Conservation (phyloP, 1,140 invertebrate genomes). For the Ceratina australensis region DNA sequence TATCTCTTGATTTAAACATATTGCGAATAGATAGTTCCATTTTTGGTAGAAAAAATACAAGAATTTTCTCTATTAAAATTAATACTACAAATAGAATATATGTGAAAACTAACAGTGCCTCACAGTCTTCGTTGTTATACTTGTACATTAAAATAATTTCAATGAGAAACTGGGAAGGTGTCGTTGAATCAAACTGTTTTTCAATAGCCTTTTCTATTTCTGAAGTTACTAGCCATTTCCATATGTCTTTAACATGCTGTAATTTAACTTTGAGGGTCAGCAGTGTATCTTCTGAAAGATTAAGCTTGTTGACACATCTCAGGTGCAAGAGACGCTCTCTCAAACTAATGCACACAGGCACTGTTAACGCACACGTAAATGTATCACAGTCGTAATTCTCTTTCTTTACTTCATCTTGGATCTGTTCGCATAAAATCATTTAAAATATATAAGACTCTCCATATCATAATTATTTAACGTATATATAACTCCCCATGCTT, state of each 20-base stretch:
- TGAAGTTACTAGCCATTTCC: constrained; percentile 82
- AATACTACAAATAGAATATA: background rate
- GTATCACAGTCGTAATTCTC: constrained; percentile 76
- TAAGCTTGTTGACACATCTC: constrained; percentile 68
- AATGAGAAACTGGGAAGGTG: constrained; percentile 80
- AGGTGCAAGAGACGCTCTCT: constrained; percentile 78
- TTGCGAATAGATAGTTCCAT: too few relatives aligned
- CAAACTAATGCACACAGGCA: constrained; percentile 77
- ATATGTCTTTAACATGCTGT: constrained; percentile 83
- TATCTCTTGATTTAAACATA: background rate
- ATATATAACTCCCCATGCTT: too few relatives aligned
- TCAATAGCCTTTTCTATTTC: constrained; percentile 75
- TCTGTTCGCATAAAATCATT: constrained; percentile 66
- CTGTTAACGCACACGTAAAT: constrained; percentile 78
- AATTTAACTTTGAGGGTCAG: constrained; percentile 63
- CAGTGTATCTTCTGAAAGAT: constrained; percentile 50
- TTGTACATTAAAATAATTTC: constrained; percentile 78
- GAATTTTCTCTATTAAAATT: too few relatives aligned
- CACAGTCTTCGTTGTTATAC: constrained; percentile 80
- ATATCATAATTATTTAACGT: too few relatives aligned
- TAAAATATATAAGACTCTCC: constrained; percentile 35
- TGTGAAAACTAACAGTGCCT: constrained; percentile 78
- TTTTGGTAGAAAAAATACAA: too few relatives aligned
- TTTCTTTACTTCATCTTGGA: constrained; percentile 67
- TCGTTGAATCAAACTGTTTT: constrained; percentile 74